phyloP scores from a whole-genome alignment of 2,113 vertebrate species.

The Dicrurus megarhynchus region DNA sequence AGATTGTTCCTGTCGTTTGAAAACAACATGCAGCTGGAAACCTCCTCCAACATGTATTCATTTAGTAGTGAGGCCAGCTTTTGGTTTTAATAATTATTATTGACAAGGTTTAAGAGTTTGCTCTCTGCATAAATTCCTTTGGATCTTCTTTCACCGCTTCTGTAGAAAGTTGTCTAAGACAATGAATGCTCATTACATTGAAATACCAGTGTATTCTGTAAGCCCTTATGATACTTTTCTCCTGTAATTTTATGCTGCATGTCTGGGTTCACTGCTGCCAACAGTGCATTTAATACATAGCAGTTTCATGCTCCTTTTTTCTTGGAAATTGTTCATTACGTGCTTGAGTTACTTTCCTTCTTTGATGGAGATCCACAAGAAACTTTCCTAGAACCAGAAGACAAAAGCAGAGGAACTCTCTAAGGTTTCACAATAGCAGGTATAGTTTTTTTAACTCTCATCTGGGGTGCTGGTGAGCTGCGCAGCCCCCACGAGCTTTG shows the following conservation, averaged over 20 bases:
- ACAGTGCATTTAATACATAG: not conserved
- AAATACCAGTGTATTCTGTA: not conserved
- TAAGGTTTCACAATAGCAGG: not conserved
- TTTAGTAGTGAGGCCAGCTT: not conserved
- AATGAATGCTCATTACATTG: not conserved
- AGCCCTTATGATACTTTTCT: not conserved
- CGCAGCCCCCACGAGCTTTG: no score
- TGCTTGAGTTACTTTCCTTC: not conserved
- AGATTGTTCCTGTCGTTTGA: not conserved
- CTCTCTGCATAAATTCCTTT: not conserved
- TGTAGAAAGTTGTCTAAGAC: not conserved
- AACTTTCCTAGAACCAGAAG: not conserved
- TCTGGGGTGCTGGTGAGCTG: no score
- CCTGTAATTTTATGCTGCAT: not conserved
- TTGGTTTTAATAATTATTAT: not conserved
- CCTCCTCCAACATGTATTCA: fast-evolving
- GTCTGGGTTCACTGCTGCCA: not conserved
- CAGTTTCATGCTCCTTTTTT: not conserved
- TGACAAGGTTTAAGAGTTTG: not conserved
- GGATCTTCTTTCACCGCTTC: not conserved
- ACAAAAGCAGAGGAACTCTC: not conserved
- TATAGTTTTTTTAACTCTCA: no score
- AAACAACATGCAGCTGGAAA: not conserved
- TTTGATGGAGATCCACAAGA: not conserved
- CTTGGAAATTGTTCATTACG: not conserved